These are phyloP conservation scores for Nomia melanderi DNA, from an alignment of 1,140 invertebrate species.

Conservation along the genomic window DNA sequence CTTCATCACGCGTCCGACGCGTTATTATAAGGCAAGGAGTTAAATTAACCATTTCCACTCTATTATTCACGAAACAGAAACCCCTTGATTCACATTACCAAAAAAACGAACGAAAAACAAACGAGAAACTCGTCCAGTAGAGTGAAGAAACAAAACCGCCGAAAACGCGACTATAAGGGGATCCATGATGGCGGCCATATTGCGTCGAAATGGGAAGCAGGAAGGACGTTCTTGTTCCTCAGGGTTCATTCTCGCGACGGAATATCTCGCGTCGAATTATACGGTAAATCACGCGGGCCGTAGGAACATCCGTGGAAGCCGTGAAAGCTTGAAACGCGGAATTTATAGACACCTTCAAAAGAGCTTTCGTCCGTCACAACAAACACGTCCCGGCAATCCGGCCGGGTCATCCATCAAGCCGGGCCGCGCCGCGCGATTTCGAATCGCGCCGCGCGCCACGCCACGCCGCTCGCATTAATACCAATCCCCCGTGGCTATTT, in stretches of 20 bases:
- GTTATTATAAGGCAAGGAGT: no score
- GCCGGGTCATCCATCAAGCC: slow-evolving; percentile 51
- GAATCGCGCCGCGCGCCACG: slow-evolving; percentile 12
- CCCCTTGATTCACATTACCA: no score
- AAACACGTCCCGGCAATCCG: slow-evolving; percentile 62
- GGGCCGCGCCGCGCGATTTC: background rate
- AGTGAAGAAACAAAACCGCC: no score
- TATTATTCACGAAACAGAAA: no score
- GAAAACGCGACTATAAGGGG: no score
- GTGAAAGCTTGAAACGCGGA: slow-evolving; percentile 55
- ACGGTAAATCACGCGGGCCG: slow-evolving; percentile 52
- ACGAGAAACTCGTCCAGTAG: no score
- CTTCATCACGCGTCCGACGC: no score
- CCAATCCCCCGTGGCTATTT: background rate
- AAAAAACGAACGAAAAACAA: no score
- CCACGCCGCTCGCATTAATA: slow-evolving; percentile 37
- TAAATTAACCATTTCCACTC: no score
- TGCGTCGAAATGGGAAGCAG: no score
- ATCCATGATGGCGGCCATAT: no score
- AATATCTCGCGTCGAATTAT: slow-evolving; percentile 43
- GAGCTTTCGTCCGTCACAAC: slow-evolving; percentile 68
- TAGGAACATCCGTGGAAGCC: background rate
- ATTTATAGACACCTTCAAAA: slow-evolving; percentile 63
- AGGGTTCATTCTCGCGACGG: background rate
- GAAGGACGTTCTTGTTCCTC: background rate